A percentile compares a stretch with the other conserved stretches of the same genome.
Conservation (phyloP, 2,888 invertebrate genomes). For the Heliothis peltigera region DNA sequence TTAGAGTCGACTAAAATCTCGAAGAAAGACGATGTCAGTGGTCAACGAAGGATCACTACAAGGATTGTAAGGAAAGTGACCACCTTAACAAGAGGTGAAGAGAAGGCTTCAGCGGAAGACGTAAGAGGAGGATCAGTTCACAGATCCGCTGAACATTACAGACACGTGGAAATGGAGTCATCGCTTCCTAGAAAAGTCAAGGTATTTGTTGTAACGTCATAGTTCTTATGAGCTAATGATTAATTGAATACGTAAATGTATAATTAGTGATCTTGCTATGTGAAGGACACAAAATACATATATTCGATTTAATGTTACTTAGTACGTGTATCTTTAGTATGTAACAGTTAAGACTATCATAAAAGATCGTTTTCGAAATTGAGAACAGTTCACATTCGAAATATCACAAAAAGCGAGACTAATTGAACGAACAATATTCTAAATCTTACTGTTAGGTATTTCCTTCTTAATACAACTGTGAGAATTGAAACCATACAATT, state of each 20-base stretch:
- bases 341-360: conserved; percentile 1
- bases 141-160: conserved; percentile 89
- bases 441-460: conserved; percentile 32
- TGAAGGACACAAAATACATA: conserved; percentile 15
- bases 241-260: conserved; percentile 13
- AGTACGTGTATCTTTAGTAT: background rate
- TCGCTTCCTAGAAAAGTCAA: conserved; percentile 93
- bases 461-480: conserved; percentile 34
- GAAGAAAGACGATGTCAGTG: conserved; percentile 92
- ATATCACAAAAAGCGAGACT: conserved; percentile 5
- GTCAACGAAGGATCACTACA: conserved; percentile 95
- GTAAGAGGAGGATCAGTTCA: conserved; percentile 91
- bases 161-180: conserved; percentile 89
- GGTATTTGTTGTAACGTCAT: conserved; percentile 86
- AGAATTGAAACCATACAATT: conserved; percentile 47
- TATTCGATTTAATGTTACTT: background rate
- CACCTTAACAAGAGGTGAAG: conserved; percentile 96
- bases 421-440: conserved; percentile 19
- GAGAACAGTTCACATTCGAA: background rate
- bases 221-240: conserved; percentile 18
- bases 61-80: conserved; percentile 96
- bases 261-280: conserved; percentile 20
- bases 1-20: conserved; percentile 95
- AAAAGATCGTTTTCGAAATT: background rate
- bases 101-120: conserved; percentile 93